Evolutionary conservation across 2,113 vertebrate genomes (phyloP), one percentile per base, ranked within the genome.

Genomic region (Chionis minor): DNA sequence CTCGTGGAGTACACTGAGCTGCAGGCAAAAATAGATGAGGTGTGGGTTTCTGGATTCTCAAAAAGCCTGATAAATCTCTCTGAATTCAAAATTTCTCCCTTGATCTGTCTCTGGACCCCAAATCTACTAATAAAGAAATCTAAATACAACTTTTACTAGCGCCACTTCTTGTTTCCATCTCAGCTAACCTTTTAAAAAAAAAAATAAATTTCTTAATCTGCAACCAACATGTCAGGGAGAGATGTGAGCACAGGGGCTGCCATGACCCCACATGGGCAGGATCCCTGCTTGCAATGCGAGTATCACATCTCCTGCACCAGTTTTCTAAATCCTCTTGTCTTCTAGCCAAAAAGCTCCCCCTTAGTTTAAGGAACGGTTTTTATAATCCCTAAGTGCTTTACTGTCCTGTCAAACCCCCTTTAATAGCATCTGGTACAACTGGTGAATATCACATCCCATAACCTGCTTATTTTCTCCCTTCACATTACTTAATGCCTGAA

Each of bases 1-100:
- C 91, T 95, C 49, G 40, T 21, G 1, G 6, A 83, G 67, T 65
- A 61, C 54, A 58, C 49, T 79, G 81, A 95, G 78, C 69, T 7
- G 2, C 58, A 54, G 91, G 67, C 86, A 96, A 92, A 96, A 95
- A 77, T 77, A 96, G 95, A 81, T 66, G 79, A 86, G 67, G 45
- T 78, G 26, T 58, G 80, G 26, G 59, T 81, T 90, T 92, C 80
- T 91, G 83, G 55, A 44, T 62, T 92, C 88, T 83, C 69, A 74
- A 66, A 92, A 93, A 88, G 21, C 72, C 79, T 63, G 63, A 71
- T 88, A 73, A 84, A 62, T 61, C 56, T 74, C 20, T 27, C 67
- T 81, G 59, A 78, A 84, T 78, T 78, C 30, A 88, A 94, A 94
- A 54, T 18, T 71, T 91, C 71, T 79, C 62, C 75, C 12, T 88